phyloP scores from a whole-genome alignment of 1,140 invertebrate genomes.

The Ceratina calcarata region DNA sequence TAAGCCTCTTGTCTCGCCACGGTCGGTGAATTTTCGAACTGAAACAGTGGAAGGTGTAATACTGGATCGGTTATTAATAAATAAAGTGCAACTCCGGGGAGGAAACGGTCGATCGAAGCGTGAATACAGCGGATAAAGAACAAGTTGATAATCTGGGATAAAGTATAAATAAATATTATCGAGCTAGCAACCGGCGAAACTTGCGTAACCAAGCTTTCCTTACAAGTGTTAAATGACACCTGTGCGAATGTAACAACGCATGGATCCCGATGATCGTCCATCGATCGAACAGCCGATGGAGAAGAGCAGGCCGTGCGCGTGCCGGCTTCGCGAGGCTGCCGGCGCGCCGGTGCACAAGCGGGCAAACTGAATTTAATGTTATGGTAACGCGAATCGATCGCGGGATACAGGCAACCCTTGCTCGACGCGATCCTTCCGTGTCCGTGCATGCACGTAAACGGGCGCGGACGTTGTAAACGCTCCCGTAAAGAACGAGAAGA shows the following conservation, averaged over 20 bases:
- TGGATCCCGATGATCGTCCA: constrained; percentile 4
- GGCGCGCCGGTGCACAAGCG: constrained; percentile 50
- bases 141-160: constrained; percentile 2
- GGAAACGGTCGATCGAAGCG: constrained; percentile 13
- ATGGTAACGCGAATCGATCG: constrained; percentile 65
- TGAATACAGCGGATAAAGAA: background rate
- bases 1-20: no score
- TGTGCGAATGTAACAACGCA: background rate
- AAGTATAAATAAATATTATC: constrained; percentile 25
- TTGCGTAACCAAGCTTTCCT: background rate
- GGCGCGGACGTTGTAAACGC: background rate
- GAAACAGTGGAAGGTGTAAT: background rate
- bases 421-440: constrained; percentile 19
- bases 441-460: constrained; percentile 43
- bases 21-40: background rate
- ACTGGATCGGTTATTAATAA: constrained; percentile 12
- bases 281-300: constrained; percentile 14
- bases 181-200: background rate
- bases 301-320: constrained; percentile 44
- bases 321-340: constrained; percentile 30
- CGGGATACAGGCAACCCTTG: constrained; percentile 3
- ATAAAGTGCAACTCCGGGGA: background rate
- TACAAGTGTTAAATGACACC: background rate
- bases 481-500: constrained; percentile 12
- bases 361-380: constrained; percentile 58